These are phyloP conservation scores for Brachionus rotundiformis DNA, from an alignment of 1,140 invertebrate species.

Conservation along the genomic window DNA sequence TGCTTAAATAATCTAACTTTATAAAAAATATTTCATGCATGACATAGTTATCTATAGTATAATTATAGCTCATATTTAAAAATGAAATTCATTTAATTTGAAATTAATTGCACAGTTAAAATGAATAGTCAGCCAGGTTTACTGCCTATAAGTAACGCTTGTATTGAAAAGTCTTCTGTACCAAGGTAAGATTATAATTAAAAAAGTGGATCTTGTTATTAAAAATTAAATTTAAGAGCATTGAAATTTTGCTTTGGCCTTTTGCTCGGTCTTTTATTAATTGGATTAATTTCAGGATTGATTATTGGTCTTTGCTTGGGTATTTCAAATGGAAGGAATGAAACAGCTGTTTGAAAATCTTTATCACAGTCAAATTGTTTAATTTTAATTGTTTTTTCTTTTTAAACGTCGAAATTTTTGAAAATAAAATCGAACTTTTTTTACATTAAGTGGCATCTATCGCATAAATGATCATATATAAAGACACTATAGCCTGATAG, in stretches of 20 bases:
- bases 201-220: not conserved
- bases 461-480: too few relatives aligned
- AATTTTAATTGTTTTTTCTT: not conserved
- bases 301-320: conserved; percentile 22
- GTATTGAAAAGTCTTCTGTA: not conserved
- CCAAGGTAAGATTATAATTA: not conserved
- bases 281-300: not conserved
- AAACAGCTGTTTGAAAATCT: not conserved
- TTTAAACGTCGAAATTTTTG: not conserved
- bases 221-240: not conserved
- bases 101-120: too few relatives aligned
- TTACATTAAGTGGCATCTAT: too few relatives aligned
- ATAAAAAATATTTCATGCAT: not conserved
- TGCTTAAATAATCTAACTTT: not conserved
- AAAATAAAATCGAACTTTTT: too few relatives aligned
- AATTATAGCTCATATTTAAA: not conserved
- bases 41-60: not conserved
- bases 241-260: conserved; percentile 33
- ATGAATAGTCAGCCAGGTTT: conserved; percentile 25
- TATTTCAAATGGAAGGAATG: conserved; percentile 37
- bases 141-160: not conserved
- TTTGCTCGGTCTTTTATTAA: not conserved
- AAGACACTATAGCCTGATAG: too few relatives aligned
- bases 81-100: too few relatives aligned
- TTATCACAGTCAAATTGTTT: not conserved